Evolutionary conservation across 2,797 vertebrate species (phyloP), one percentile per base, ranked within the genome.

Genomic region (Hyperoplus immaculatus): DNA sequence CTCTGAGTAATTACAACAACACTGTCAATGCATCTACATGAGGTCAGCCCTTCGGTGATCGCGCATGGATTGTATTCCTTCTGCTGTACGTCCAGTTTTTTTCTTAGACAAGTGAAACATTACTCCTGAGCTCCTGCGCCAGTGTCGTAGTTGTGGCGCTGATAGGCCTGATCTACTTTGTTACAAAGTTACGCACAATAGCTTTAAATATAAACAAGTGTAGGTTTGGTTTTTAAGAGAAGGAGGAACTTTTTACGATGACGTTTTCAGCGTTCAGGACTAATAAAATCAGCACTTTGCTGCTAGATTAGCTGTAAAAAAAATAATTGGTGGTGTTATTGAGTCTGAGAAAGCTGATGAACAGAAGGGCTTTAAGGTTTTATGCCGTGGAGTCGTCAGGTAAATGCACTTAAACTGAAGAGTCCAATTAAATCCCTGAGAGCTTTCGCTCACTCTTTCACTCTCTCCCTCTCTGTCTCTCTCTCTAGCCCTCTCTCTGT

Each of bases 231-330:
- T 83, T 79, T 74, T 78, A 76, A 73, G 51, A 74, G 71, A 18
- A 53, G 13, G 41, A 77, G 57, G 65, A 50, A 73, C 72, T 82
- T 76, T 62, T 54, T 60, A 75, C 75, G 78, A 66, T 81, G 13
- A 36, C 71, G 67, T 78, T 81, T 82, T 72, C 72, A 78, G 29
- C 50, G 58, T 75, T 55, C 38, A 42, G 58, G 6, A 80, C 68
- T 42, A 29, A 72, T 69, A 63, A 74, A 87, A 75, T 56, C 55
- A 9, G 54, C 78, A 72, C 83, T 85, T 83, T 86, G 75, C 66
- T 59, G 69, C 81, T 42, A 68, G 36, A 82, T 85, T 80, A 70
- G 66, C 78, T 77, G 56, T 49, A 80, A 82, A 80, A 78, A 21
- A 68, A 69, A 21, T 21, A 21, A 21, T 21, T 21, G 36, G 41